Base-by-base conservation (phyloP, 2,888 invertebrate species). In the Abrostola tripartita region DNA sequence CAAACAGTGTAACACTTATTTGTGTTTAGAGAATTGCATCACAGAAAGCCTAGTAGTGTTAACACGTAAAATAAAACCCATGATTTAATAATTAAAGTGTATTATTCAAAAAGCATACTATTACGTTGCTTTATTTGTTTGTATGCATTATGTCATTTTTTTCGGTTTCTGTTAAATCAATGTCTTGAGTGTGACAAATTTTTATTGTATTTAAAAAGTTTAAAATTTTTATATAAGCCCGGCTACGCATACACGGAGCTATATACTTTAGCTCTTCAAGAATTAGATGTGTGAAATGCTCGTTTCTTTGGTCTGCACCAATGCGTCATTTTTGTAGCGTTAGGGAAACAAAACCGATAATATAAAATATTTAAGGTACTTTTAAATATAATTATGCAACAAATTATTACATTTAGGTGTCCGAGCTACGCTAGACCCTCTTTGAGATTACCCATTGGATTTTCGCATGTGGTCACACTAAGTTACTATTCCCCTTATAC, bases 191-290 rank as follows among this genome's bases (percentile, higher is more conserved):
- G 52, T 52, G 52, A 55, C 44, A 44, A 47, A 47, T 55, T 55
- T 47, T 55, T 12, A 55, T 6, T 41, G 44, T 55, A 37, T 55
- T 37, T 47, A 44, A 44, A 55, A 55, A 55, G 41, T 58, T 51
- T 58, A 50, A 51, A 41, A 41, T 58, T 58, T 51, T 58, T 58
- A 58, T 36, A 58, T 58, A 58, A 50, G 51, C 58, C 36, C 51
- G 50, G 51, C 58, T 58, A 58, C 58, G 58, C 50, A 58, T 24
- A 58, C 58, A 58, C 51, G 58, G 51, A 58, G 50, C 51, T 50
- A 58, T 51, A 41, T 58, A 58, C 55, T 55, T 55, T 55, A 55
- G 14, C 47, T 55, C 55, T 55, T 55, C 55, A 55, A 55, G 55
- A 47, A 55, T 55, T 47, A 55, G 55, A 47, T 47, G 44, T 9